Evolutionary conservation across 1,140 invertebrate species (phyloP), one percentile per base, ranked within the genome.

Genomic region (Himalopsyche phryganea): DNA sequence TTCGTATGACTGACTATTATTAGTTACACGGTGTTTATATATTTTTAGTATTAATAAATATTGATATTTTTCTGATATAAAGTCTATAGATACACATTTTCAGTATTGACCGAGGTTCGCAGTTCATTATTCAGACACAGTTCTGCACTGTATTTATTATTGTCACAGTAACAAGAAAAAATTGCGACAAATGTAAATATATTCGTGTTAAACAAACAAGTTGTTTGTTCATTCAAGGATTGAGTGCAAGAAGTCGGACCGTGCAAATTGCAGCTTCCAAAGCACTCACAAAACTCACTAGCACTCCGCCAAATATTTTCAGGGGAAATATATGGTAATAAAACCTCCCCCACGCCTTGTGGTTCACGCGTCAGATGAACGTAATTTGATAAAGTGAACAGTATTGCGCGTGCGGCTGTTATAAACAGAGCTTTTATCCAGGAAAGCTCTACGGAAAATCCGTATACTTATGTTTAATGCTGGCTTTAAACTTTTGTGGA

Each of bases 351-450:
- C 28, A 6, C 28, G 23, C 23, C 23, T 28, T 28, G 6, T 48
- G 53, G 53, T 48, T 13, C 53, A 48, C 45, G 53, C 53, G 45
- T 56, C 35, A 18, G 35, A 47, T 49, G 45, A 56, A 42, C 53
- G 36, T 56, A 56, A 56, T 56, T 56, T 41, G 53, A 56, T 56
- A 56, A 54, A 56, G 53, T n/a, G 44, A 41, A 55, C 42, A 45
- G 42, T 41, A 41, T 28, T 28, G 23, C 53, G 46, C 53, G 45
- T 41, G 53, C 45, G 45, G 19, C 5, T 14, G 33, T 19, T 28
- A 11, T 15, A 18, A 35, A 18, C 17, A 28, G 18, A 40, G 45
- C 45, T 40, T 40, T 28, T 28, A 28, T 28, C 23, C 23, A 28
- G 23, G 23, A 28, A 28, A 28, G 23, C 23, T 28, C 9, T 9